These are phyloP conservation scores for Drepanosiphum platanoidis DNA, from an alignment of 2,888 invertebrate genomes.

Conservation along the genomic window DNA sequence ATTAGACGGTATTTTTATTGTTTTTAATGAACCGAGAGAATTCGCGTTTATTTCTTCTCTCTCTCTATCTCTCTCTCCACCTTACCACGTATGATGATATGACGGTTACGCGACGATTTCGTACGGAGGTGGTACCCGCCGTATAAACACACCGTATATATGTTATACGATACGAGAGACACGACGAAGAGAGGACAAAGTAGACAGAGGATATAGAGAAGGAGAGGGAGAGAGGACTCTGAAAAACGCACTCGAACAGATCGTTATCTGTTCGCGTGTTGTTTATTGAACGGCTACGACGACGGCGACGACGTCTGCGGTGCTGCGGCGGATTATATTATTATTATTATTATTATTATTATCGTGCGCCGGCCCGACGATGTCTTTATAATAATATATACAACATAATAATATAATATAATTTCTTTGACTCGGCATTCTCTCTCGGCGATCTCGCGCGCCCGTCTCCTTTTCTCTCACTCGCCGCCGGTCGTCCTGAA, in stretches of 20 bases:
- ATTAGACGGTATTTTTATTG: slow-evolving; percentile 52
- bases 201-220: background rate
- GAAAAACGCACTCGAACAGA: slow-evolving; percentile 19
- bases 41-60: no score
- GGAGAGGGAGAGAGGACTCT: background rate
- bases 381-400: slow-evolving; percentile 40
- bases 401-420: background rate
- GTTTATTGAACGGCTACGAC: slow-evolving; percentile 27
- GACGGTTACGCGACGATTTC: no score
- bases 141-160: background rate
- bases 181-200: background rate
- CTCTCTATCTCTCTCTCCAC: no score
- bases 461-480: background rate
- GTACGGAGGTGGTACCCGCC: no score
- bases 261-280: slow-evolving; percentile 40
- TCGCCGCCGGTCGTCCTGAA: background rate
- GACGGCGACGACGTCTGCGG: background rate
- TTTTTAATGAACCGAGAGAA: slow-evolving; percentile 28
- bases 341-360: no score
- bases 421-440: background rate
- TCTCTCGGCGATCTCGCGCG: background rate
- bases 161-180: background rate
- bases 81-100: no score
- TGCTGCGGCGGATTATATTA: background rate
- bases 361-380: slow-evolving; percentile 19